These are phyloP conservation scores for Apamea epomidion DNA, from an alignment of 2,888 invertebrate species.

Conservation along the genomic window DNA sequence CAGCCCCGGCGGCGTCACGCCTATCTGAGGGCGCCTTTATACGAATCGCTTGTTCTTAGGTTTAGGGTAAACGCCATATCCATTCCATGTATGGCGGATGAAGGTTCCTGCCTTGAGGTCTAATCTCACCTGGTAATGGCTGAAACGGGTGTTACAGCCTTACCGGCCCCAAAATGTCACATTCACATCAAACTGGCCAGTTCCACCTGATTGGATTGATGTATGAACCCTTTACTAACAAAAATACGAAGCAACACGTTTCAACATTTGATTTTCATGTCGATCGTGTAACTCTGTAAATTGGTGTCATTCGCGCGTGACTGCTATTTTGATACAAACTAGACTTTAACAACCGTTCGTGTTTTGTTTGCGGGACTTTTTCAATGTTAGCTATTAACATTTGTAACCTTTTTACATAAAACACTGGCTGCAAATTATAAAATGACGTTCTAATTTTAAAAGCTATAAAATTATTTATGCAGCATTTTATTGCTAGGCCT, in stretches of 20 bases:
- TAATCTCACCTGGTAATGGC: not conserved
- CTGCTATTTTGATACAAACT: slow-evolving; percentile 50
- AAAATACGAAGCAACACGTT: slow-evolving; percentile 30
- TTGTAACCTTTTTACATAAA: slow-evolving; percentile 1
- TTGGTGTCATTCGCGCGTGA: slow-evolving; percentile 50
- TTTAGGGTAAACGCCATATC: not conserved
- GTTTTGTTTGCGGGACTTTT: slow-evolving; percentile 36
- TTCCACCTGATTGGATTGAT: slow-evolving; percentile 6
- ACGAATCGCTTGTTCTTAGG: not conserved
- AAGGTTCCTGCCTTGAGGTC: not conserved
- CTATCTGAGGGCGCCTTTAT: not conserved
- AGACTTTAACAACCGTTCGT: slow-evolving; percentile 39
- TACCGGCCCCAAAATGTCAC: not conserved
- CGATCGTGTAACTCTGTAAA: slow-evolving; percentile 49
- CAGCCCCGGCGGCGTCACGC: no score
- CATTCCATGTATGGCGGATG: not conserved
- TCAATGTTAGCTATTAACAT: slow-evolving; percentile 5
- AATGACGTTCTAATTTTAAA: not conserved
- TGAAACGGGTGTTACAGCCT: not conserved
- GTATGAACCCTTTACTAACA: slow-evolving; percentile 3
- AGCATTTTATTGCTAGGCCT: not conserved
- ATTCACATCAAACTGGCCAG: not conserved
- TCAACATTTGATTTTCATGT: slow-evolving; percentile 48
- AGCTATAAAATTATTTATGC: not conserved
- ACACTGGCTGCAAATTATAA: not conserved